Conservation (phyloP, 2,888 invertebrate species). For the Mallateleia sp. region DNA sequence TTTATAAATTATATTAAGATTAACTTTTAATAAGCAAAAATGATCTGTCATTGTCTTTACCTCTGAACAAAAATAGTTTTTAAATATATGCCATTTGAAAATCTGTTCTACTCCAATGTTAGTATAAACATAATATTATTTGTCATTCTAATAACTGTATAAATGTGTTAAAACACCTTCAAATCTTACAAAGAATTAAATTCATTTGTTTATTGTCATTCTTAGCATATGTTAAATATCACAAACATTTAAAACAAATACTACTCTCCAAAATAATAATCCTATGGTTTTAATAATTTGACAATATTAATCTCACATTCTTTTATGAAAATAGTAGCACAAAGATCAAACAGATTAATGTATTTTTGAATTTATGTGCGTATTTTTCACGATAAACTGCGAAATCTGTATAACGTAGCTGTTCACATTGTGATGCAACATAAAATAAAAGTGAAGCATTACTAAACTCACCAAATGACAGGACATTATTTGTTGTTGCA, state of each 20-base stretch:
- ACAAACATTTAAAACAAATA: not conserved
- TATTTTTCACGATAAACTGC: conserved; percentile 35
- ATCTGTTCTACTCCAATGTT: too few relatives aligned
- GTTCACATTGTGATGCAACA: conserved; percentile 53
- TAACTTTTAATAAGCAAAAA: too few relatives aligned
- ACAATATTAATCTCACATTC: not conserved
- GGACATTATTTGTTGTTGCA: conserved; percentile 58
- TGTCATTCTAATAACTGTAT: too few relatives aligned
- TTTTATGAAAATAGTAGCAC: not conserved
- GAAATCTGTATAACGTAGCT: conserved; percentile 35
- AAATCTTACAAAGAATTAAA: too few relatives aligned
- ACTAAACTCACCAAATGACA: conserved; percentile 71
- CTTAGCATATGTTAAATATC: not conserved
- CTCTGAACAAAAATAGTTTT: too few relatives aligned
- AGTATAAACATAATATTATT: too few relatives aligned
- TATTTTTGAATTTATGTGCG: conserved; percentile 10
- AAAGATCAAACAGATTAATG: not conserved
- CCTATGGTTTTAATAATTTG: not conserved
- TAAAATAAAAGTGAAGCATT: conserved; percentile 49
- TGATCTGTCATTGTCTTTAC: too few relatives aligned
- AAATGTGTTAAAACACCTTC: too few relatives aligned
- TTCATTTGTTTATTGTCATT: not conserved
- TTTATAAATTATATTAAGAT: too few relatives aligned
- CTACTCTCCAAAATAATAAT: not conserved
- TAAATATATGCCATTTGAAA: too few relatives aligned